Percentiles rank a stretch among this genome's conserved stretches.
Evolutionary conservation across 2,113 vertebrate genomes (phyloP).

Genomic region (Sinocyclocheilus maitianheensis): DNA sequence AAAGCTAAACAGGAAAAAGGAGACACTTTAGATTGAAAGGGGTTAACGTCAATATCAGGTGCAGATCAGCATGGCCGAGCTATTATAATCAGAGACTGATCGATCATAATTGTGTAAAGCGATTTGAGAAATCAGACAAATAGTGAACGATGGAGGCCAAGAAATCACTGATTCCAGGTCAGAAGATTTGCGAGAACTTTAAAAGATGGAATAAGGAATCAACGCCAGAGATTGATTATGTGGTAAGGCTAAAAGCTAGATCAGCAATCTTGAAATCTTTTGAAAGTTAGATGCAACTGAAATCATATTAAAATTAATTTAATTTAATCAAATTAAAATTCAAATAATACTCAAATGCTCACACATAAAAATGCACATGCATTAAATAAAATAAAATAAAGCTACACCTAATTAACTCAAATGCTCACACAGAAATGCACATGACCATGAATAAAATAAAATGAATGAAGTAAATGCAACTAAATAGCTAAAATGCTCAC

Average conservation of each 20-base stretch:
- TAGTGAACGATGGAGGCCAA: background rate
- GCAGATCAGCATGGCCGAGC: background rate
- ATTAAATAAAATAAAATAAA: no score
- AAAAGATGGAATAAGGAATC: background rate
- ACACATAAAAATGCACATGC: no score
- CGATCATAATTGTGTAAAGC: background rate
- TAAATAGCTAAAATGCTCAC: no score
- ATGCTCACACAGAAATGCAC: no score
- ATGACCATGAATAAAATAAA: no score
- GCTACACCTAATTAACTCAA: no score
- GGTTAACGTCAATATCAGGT: conserved; percentile 24
- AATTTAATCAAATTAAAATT: no score
- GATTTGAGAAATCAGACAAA: conserved; percentile 2
- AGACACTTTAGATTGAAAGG: background rate
- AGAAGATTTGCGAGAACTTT: background rate
- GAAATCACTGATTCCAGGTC: background rate
- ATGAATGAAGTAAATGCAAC: no score
- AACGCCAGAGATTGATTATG: background rate
- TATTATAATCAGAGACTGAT: conserved; percentile 13
- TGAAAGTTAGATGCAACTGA: background rate
- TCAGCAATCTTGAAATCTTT: background rate
- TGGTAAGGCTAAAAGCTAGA: background rate
- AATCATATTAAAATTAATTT: background rate
- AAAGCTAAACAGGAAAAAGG: conserved; percentile 8
- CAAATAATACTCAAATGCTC: no score